These are phyloP conservation scores for Bombus superbus DNA, from an alignment of 1,140 invertebrate species.

Conservation along the genomic window DNA sequence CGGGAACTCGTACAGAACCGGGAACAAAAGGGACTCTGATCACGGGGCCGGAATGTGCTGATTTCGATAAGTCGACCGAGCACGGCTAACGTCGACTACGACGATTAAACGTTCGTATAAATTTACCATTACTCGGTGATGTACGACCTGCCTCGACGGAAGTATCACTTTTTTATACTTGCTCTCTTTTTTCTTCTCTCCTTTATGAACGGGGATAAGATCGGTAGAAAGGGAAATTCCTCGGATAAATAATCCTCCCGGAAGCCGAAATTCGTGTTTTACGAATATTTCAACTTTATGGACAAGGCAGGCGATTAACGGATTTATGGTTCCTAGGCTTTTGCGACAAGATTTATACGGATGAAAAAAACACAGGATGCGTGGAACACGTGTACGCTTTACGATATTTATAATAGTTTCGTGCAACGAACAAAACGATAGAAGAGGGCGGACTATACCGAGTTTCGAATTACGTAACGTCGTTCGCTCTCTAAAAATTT, in stretches of 20 bases:
- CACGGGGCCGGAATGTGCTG: conserved; percentile 35
- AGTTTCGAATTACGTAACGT: no score
- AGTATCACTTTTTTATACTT: background rate
- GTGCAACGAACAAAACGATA: no score
- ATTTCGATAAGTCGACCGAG: conserved; percentile 43
- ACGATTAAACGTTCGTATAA: conserved; percentile 49
- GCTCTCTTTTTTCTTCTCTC: no score
- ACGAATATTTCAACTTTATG: background rate
- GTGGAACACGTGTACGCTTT: no score
- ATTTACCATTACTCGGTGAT: conserved; percentile 28
- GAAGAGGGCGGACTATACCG: no score
- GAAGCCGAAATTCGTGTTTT: background rate
- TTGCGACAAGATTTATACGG: no score
- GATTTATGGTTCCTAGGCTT: no score
- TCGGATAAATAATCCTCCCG: no score
- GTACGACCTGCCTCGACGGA: background rate
- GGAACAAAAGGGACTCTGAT: conserved; percentile 60
- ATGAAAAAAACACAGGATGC: no score
- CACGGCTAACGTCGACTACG: conserved; percentile 1
- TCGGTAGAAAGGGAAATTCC: no score
- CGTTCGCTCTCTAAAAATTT: no score
- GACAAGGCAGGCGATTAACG: background rate
- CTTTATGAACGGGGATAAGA: background rate
- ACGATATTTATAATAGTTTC: no score
- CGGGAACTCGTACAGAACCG: conserved; percentile 40